Evolutionary conservation across 2,888 invertebrate species (phyloP), one percentile per base, ranked within the genome.

Genomic region (Drosophila birchii): DNA sequence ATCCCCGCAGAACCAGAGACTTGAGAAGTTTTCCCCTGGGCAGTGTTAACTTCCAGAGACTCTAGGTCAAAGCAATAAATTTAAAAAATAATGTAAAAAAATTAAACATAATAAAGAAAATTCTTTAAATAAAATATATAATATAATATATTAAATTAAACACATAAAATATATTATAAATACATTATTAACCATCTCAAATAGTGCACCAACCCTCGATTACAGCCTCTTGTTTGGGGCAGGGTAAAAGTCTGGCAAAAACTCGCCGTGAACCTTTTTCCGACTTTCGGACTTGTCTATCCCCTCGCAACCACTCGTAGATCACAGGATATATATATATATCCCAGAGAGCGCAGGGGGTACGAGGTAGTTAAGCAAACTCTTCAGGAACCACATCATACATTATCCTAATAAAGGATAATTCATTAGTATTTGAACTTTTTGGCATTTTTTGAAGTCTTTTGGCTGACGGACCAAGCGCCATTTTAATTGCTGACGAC

Each of bases 361-460:
- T 0, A 62, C n/a, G 71, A 63, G 71, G 75, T 72, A 71, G 75
- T 72, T 78, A 71, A 73, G 77, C 75, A 83, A 86, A 82, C 86
- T 83, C 86, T 79, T 84, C 79, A 76, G 86, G 82, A 91, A 91
- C 91, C 91, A 90, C 91, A 91, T 91, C 91, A 91, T 91, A 91
- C 91, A 91, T 91, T 91, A 91, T 91, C 91, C 90, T 91, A 91
- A 91, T 91, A 91, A 91, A 91, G 91, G 91, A 91, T 91, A 91
- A 91, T 91, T 91, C 91, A 91, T 91, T 91, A 91, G 91, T 90
- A 84, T 90, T 90, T 90, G 76, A 91, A 91, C 91, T 90, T 91
- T 90, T 87, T 90, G 90, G 90, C 86, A 89, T 90, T 90, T 90
- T 86, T 86, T 85, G 81, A 87, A 86, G 83, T 83, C 79, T 81